These are phyloP conservation scores for Pasiphila rectangulata DNA, from an alignment of 2,888 invertebrate genomes.

Conservation along the genomic window DNA sequence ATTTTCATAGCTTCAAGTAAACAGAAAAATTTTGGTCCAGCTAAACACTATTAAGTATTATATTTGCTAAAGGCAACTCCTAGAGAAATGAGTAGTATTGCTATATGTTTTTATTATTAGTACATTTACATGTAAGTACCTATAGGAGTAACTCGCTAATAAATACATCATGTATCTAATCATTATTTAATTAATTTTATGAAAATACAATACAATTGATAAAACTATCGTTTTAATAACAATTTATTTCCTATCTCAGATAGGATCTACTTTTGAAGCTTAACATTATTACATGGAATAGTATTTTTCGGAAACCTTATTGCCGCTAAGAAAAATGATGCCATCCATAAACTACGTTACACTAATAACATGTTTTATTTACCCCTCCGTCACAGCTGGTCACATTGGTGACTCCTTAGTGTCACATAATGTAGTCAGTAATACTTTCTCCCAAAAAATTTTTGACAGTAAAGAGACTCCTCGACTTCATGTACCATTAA, in stretches of 20 bases:
- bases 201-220: constrained; percentile 42
- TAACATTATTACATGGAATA: constrained; percentile 15
- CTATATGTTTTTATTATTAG: constrained; percentile 51
- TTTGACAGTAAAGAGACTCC: no score
- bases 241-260: constrained; percentile 37
- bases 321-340: neutral
- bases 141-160: constrained; percentile 46
- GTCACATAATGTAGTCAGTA: no score
- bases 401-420: no score
- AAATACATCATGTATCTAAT: constrained; percentile 36
- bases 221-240: constrained; percentile 38
- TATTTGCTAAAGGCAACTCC: constrained; percentile 66
- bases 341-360: neutral
- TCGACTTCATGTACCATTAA: no score
- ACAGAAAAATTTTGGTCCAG: constrained; percentile 79
- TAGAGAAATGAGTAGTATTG: constrained; percentile 67
- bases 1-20: constrained; percentile 59
- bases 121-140: constrained; percentile 58
- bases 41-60: constrained; percentile 68
- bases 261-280: constrained; percentile 36
- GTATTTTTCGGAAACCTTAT: no score
- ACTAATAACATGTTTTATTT: no score
- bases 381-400: no score
- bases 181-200: constrained; percentile 40
- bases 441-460: no score